These are phyloP conservation scores for Henricia sp. DNA, from an alignment of 53 echinoderm and acorn worm species.

Conservation along the genomic window DNA sequence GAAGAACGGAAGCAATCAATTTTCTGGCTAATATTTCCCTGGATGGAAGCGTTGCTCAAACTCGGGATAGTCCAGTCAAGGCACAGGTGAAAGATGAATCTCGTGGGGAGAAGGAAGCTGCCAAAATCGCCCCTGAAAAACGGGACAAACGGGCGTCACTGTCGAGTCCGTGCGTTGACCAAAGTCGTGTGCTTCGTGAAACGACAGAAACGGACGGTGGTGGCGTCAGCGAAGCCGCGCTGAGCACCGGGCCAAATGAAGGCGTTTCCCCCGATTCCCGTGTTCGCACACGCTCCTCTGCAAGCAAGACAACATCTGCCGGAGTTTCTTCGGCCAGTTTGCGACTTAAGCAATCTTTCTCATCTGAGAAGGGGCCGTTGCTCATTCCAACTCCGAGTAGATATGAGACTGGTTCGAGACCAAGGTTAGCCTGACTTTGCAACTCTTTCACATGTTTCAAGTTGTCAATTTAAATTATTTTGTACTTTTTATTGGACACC, in stretches of 20 bases:
- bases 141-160: conserved; percentile 24
- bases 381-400: conserved; percentile 20
- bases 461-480: no score
- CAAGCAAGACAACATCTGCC: neutral
- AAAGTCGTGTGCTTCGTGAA: neutral
- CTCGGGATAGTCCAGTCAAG: conserved; percentile 4
- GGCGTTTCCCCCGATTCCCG: conserved; percentile 1
- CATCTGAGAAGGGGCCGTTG: conserved; percentile 17
- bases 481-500: no score
- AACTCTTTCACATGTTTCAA: no score
- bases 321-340: conserved; percentile 9
- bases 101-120: conserved; percentile 8
- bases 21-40: conserved; percentile 87
- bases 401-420: conserved; percentile 32
- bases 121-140: conserved; percentile 21
- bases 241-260: conserved; percentile 7
- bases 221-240: conserved; percentile 29
- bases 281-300: conserved; percentile 8
- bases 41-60: conserved; percentile 53
- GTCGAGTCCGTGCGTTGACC: neutral
- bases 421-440: conserved; percentile 4
- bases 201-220: conserved; percentile 19
- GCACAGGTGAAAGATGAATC: conserved; percentile 17
- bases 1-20: conserved; percentile 79
- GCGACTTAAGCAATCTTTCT: conserved; percentile 29